Percentiles rank a stretch among this genome's conserved stretches.
These are phyloP conservation scores for Criorhina ranunculi DNA, from an alignment of 2,888 invertebrate genomes.

Conservation along the genomic window DNA sequence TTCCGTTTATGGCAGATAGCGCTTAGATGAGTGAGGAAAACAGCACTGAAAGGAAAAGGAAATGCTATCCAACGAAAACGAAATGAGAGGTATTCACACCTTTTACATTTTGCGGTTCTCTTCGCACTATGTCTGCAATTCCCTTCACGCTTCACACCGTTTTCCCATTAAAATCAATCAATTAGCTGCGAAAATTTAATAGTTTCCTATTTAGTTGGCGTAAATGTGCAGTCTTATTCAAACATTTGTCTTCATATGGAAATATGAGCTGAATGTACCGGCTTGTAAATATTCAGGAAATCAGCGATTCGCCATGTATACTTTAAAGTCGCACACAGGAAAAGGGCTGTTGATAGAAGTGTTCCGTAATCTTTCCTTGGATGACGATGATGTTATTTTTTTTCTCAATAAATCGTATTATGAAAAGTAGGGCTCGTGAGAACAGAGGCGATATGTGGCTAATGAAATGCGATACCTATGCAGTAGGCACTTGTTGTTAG, in stretches of 20 bases:
- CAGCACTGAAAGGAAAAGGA: slow-evolving; percentile 57
- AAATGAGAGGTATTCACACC: slow-evolving; percentile 10
- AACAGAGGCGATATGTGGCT: slow-evolving; percentile 41
- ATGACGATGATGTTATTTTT: slow-evolving; percentile 11
- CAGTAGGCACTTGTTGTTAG: slow-evolving; percentile 35
- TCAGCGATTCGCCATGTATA: slow-evolving; percentile 6
- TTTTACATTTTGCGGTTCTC: slow-evolving; percentile 54
- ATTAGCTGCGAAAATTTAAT: slow-evolving; percentile 56
- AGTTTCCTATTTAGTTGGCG: slow-evolving; percentile 53
- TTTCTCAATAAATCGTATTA: slow-evolving; percentile 37
- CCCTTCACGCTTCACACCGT: slow-evolving; percentile 42
- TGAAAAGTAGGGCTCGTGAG: slow-evolving; percentile 51
- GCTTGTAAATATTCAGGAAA: slow-evolving; percentile 47
- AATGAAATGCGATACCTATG: slow-evolving; percentile 43
- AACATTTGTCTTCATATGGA: slow-evolving; percentile 27
- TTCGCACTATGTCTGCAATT: slow-evolving; percentile 41
- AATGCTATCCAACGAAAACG: slow-evolving; percentile 26
- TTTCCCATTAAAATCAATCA: slow-evolving; percentile 60
- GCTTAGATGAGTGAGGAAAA: slow-evolving; percentile 26
- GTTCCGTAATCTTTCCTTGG: slow-evolving; percentile 37
- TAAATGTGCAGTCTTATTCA: slow-evolving; percentile 32
- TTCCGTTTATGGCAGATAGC: not conserved
- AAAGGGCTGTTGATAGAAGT: slow-evolving; percentile 15
- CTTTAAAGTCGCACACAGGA: not conserved
- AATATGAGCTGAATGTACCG: slow-evolving; percentile 49